Evolutionary conservation across 2,797 vertebrate genomes (phyloP).

Genomic region (Falco berigora): DNA sequence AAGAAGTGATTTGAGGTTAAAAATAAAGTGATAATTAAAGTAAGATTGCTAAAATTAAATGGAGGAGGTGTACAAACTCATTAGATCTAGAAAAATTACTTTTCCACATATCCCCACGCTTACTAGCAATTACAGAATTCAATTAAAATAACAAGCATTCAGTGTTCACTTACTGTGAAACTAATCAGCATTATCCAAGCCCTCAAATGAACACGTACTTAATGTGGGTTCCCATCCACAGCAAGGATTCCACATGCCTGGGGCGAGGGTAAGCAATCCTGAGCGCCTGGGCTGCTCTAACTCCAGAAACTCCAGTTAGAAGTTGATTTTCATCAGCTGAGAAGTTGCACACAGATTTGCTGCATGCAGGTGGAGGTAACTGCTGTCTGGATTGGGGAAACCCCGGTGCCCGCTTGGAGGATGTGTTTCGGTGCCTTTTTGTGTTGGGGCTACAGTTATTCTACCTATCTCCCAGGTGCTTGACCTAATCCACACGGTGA

Average conservation of each 20-base stretch:
- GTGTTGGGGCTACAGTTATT: not conserved
- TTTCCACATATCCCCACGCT: not conserved
- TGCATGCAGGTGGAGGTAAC: not conserved
- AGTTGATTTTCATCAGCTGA: not conserved
- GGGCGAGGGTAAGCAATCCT: not conserved
- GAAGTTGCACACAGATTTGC: not conserved
- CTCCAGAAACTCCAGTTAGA: not conserved
- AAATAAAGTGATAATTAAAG: not conserved
- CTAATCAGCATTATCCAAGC: not conserved
- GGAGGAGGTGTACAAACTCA: not conserved
- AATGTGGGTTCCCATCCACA: not conserved
- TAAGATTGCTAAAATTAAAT: not conserved
- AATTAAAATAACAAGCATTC: constrained; percentile 20
- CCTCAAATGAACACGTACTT: not conserved
- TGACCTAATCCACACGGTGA: not conserved
- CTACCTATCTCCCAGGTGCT: not conserved
- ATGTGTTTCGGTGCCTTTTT: not conserved
- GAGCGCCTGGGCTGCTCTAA: fast-evolving
- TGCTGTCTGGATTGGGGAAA: not conserved
- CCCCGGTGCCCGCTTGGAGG: not conserved
- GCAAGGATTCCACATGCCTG: not conserved
- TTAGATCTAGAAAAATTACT: not conserved
- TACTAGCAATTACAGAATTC: not conserved
- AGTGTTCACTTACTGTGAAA: not conserved
- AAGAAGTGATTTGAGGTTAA: not conserved